Evolutionary conservation across 1,140 invertebrate genomes (phyloP).

Genomic region (Drosophila rhopaloa): DNA sequence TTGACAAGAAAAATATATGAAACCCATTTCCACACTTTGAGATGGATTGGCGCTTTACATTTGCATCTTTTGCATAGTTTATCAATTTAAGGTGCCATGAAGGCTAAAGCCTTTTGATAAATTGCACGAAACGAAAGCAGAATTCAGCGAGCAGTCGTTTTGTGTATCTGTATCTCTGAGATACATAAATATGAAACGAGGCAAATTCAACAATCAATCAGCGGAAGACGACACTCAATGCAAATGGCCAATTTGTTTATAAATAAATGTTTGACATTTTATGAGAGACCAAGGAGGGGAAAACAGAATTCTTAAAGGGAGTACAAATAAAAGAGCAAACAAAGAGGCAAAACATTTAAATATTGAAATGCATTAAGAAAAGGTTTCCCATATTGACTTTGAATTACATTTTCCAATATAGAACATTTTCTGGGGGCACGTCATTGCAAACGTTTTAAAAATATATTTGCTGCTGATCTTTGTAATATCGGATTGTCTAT

Average conservation of each 20-base stretch:
- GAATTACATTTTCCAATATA: neutral
- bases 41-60: constrained; percentile 31
- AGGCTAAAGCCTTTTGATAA: constrained; percentile 44
- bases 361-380: neutral
- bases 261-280: constrained; percentile 44
- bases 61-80: constrained; percentile 57
- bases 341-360: neutral
- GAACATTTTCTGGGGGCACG: neutral
- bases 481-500: too few species aligned
- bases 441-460: neutral
- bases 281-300: neutral
- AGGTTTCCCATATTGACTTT: neutral
- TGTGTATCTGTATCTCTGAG: constrained; percentile 20
- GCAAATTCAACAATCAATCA: constrained; percentile 39
- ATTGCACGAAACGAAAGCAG: constrained; percentile 33
- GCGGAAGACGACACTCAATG: constrained; percentile 31
- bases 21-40: constrained; percentile 31
- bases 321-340: neutral
- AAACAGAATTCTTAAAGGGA: neutral
- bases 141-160: constrained; percentile 11
- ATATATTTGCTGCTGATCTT: too few species aligned
- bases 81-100: constrained; percentile 46
- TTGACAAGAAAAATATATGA: neutral
- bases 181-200: constrained; percentile 27
- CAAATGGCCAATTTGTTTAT: constrained; percentile 40